phyloP scores from a whole-genome alignment of 2,797 vertebrate genomes.

The Odontamblyopus lacepedii region DNA sequence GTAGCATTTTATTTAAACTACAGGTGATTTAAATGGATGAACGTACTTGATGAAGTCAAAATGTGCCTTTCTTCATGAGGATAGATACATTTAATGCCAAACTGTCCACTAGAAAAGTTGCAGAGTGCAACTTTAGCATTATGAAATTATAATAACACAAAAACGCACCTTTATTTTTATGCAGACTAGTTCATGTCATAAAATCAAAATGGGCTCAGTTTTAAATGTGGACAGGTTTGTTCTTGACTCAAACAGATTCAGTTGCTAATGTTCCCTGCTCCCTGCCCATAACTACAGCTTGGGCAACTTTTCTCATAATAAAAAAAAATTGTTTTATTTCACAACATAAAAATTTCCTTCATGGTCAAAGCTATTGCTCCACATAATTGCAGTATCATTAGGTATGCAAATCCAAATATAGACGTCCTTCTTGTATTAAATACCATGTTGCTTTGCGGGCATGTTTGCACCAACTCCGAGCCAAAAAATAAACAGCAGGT shows the following conservation, averaged over 20 bases:
- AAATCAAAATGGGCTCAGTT: too few relatives aligned
- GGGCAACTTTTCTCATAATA: neutral
- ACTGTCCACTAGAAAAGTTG: too few relatives aligned
- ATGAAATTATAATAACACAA: too few relatives aligned
- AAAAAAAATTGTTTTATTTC: neutral
- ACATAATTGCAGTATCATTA: neutral
- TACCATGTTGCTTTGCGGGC: neutral
- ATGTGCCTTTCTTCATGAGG: too few relatives aligned
- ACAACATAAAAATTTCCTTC: neutral
- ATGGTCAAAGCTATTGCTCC: neutral
- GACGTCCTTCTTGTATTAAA: neutral
- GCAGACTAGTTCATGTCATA: too few relatives aligned
- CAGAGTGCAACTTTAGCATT: too few relatives aligned
- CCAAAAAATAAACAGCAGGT: conserved; percentile 35
- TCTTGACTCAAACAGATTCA: neutral
- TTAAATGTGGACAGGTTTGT: neutral
- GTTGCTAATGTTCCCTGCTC: neutral
- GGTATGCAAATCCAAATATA: too few relatives aligned
- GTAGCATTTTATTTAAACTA: too few relatives aligned
- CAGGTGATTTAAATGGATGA: too few relatives aligned
- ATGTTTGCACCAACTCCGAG: conserved; percentile 9
- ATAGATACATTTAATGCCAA: too few relatives aligned
- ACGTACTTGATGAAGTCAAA: too few relatives aligned
- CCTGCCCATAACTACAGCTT: neutral
- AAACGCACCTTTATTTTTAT: too few relatives aligned